Base-by-base conservation (phyloP, 2,888 invertebrate species). In the Congeria kusceri region DNA sequence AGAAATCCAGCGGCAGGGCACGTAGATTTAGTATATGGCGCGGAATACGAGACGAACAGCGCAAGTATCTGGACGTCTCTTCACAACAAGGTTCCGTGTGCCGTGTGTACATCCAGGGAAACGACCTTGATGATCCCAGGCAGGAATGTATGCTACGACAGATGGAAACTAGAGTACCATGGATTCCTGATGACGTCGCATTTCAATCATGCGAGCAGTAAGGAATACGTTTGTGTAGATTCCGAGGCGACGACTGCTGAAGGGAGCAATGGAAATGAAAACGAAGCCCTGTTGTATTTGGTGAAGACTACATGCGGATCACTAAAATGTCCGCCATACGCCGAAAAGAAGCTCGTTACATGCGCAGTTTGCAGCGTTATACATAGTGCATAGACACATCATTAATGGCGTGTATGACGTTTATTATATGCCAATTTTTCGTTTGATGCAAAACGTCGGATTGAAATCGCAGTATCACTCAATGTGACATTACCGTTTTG, bases 41-140 rank as follows among this genome's bases (percentile, higher is more conserved):
- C 53, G 11, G 53, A 53, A 25, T 53, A 53, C 25, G 53, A 53
- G 53, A 53, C 20, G 9, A 49, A 20, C 15, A 4, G 9, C 13
- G 53, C 11, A 25, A 53, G 7, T 25, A 23, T 53, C 25, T 25
- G 3, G 23, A 23, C 53, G 20, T 9, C 13, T 25, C 3, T 11
- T 9, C 53, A 53, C n/a, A 53, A 53, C 53, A 20, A 53, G n/a
- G 53, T 53, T 53, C 53, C 53, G 7, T 53, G 53, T 25, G 53
- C 53, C 7, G 53, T 18, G 20, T 53, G 53, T 25, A 20, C 13
- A 25, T 20, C 25, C 4, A 25, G 20, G 11, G 53, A 18, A 53
- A 1, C 23, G 25, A 53, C 23, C 53, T 1, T 53, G 7, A 53
- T 53, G 53, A 53, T 53, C 25, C 53, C 53, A 53, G 53, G 23